phyloP scores from a whole-genome alignment of 2,113 vertebrate genomes.

The Propithecus coquereli region DNA sequence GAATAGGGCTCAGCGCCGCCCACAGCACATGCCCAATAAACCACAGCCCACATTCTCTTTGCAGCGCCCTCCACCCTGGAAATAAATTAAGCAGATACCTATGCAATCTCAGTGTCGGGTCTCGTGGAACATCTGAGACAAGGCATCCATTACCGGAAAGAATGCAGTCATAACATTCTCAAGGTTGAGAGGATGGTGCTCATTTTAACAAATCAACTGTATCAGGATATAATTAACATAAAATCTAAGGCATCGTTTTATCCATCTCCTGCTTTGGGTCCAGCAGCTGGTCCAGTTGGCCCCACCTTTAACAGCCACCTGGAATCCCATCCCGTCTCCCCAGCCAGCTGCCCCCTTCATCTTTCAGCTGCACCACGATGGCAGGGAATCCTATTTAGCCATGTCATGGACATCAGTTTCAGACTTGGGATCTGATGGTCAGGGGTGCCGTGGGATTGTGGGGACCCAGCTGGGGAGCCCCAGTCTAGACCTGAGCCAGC shows the following conservation, averaged over 20 bases:
- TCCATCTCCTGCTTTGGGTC: background rate
- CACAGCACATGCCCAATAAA: background rate
- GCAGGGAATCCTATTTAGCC: background rate
- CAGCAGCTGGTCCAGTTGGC: background rate
- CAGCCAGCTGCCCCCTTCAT: accelerated
- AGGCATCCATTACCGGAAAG: background rate
- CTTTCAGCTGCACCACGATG: background rate
- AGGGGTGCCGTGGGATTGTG: background rate
- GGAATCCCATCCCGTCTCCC: background rate
- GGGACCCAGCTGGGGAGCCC: background rate
- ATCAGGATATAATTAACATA: background rate
- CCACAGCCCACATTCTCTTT: accelerated
- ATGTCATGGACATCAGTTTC: background rate
- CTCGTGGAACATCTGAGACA: background rate
- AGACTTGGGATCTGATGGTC: background rate
- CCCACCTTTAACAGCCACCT: background rate
- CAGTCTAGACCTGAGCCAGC: background rate
- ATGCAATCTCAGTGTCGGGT: background rate
- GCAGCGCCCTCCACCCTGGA: accelerated
- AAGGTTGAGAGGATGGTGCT: background rate
- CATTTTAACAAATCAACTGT: background rate
- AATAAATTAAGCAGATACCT: background rate
- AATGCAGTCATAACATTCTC: background rate
- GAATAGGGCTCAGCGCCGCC: background rate
- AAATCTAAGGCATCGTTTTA: background rate